Percentiles rank a stretch among this genome's conserved stretches.
Evolutionary conservation across 2,888 invertebrate species (phyloP).

Genomic region (Anticlea derivata): DNA sequence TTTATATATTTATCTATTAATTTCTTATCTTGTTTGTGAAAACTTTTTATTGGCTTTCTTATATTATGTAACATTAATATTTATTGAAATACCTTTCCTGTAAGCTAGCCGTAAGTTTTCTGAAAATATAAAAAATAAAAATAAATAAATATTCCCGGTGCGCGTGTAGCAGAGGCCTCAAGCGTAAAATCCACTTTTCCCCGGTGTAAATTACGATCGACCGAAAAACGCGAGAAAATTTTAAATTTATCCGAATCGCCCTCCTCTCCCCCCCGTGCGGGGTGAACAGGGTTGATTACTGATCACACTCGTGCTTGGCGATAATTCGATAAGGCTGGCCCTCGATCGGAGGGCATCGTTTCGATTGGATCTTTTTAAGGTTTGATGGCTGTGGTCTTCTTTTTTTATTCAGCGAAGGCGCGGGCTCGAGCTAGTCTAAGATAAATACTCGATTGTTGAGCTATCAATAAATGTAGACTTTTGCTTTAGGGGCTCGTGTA

Average conservation of each 20-base stretch:
- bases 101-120: no score
- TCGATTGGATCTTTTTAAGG: conserved; percentile 26
- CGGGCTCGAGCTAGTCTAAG: no score
- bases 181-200: conserved; percentile 9
- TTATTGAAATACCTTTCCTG: no score
- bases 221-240: conserved; percentile 20
- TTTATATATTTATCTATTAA: no score
- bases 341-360: conserved; percentile 16
- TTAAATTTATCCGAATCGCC: conserved; percentile 31
- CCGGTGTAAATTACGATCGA: conserved; percentile 16
- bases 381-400: conserved; percentile 10
- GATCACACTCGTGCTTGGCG: conserved; percentile 40
- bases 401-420: conserved; percentile 1
- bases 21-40: no score
- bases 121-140: no score
- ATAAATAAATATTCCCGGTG: background rate
- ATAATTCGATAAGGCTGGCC: conserved; percentile 26
- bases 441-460: no score
- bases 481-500: conserved; percentile 8
- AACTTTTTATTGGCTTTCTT: no score
- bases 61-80: no score
- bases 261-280: conserved; percentile 24
- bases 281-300: conserved; percentile 47
- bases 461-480: no score
- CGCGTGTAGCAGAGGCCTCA: background rate